Evolutionary conservation across 1,140 invertebrate species (phyloP), one percentile per base, ranked within the genome.

Genomic region (Brachionus manjavacas): DNA sequence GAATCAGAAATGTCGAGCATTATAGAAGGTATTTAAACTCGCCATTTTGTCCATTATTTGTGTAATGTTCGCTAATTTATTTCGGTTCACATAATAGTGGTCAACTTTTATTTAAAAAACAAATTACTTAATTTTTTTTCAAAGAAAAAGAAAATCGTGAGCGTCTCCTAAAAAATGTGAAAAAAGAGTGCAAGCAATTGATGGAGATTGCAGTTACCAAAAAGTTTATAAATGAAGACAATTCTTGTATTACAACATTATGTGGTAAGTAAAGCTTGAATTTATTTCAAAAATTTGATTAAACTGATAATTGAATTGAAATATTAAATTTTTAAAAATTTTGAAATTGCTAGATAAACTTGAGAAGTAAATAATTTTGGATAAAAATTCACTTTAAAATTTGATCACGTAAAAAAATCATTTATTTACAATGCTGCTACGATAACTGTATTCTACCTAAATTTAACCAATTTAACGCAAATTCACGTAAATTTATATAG

Each of bases 191-290:
- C 41, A 95, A 95, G 87, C 93, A 94, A 89, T 93, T 96, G 55
- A 96, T 96, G 95, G 95, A 96, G 91, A 95, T 96, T 90, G 94
- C 95, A 46, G 95, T 96, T 1, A 96, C 95, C 1, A 92, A 93
- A 85, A 96, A 96, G 90, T 95, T 94, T 89, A 94, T 96, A 9
- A 94, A 96, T 88, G 95, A 96, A 90, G 95, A 96, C 85, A 95
- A 94, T 88, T 94, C 94, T 80, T 93, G 93, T 78, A 94, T 96
- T 39, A 95, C 94, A 23, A 93, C 94, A 9, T 91, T 96, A 4
- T 96, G 94, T 91, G 93, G 93, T 93, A 89, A 90, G 89, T 86
- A 85, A 46, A 16, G 8, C 3, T 68, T 66, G 14, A 6, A 12
- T 46, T 46, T 14, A 46, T 20, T 79, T 16, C 49, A 64, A 79